Base-by-base conservation (phyloP, 2,888 invertebrate species). In the Neoscelio sp. region DNA sequence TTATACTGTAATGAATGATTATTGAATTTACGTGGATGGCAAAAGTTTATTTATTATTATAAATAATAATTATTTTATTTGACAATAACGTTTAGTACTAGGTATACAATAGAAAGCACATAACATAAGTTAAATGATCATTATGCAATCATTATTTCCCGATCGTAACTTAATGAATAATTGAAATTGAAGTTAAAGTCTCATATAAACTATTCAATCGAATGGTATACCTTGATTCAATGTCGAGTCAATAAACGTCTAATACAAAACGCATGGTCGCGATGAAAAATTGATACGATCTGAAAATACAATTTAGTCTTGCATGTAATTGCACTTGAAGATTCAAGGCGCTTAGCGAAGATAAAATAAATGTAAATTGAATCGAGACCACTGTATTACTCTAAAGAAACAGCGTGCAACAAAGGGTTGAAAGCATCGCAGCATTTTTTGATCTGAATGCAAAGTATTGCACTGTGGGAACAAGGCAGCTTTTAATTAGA, bases 401-500 rank as follows among this genome's bases (percentile, higher is more conserved):
- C 10, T 0, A 28, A 73, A 58, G 62, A 74, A 70, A 52, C 50
- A 54, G 67, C 48, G 52, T 5, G 38, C 15, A 40, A 73, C 64
- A 76, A 80, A 73, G 58, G 67, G 48, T 80, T 68, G 58, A 70
- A 44, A 71, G 70, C 44, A 17, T 40, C 52, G 46, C 40, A 42
- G 64, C 56, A n/a, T 78, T 64, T 67, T 65, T 67, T 54, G 42
- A 74, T 67, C 54, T 40, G 60, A 78, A 78, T 67, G 71, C 62
- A 54, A 62, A 71, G 71, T 54, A 71, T 73, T 80, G 79, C 76
- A 76, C 71, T 79, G 67, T 80, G 76, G 80, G 76, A 80, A 80
- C 76, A 67, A 75, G 75, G 75, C 71, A 56, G 56, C 76, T 76
- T 80, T 80, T 80, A 80, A 80, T 80, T 80, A 80, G 80, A 80